A percentile compares a stretch with the other conserved stretches of the same genome.
These are phyloP conservation scores for Porites australiensis DNA, from an alignment of 64 coral and sea anemone species.

Conservation along the genomic window DNA sequence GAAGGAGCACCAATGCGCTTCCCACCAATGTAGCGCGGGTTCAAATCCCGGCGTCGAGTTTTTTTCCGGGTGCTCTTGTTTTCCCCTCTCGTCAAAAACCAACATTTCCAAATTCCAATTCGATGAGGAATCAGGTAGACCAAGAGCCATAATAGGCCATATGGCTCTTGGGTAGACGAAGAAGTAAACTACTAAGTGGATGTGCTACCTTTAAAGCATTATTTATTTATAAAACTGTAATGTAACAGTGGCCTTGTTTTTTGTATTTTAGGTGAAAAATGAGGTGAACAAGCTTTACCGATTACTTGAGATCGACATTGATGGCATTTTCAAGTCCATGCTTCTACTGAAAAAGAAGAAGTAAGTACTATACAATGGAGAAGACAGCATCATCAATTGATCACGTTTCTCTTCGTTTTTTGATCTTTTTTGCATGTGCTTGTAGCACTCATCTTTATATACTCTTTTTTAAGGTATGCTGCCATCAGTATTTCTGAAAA, in stretches of 20 bases:
- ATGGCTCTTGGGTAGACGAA: too few relatives aligned
- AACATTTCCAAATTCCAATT: too few relatives aligned
- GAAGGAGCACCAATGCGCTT: too few relatives aligned
- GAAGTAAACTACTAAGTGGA: too few relatives aligned
- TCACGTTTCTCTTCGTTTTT: not conserved
- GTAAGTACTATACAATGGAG: conserved; percentile 57
- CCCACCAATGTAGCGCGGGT: too few relatives aligned
- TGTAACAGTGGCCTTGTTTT: conserved; percentile 31
- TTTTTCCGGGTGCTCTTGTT: too few relatives aligned
- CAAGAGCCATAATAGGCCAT: too few relatives aligned
- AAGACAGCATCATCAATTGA: too few relatives aligned
- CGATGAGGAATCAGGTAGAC: too few relatives aligned
- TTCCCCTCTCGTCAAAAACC: conserved; percentile 40
- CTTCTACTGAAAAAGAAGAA: conserved; percentile 97
- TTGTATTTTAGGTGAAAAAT: conserved; percentile 81
- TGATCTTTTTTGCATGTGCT: not conserved
- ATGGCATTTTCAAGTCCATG: conserved; percentile 99
- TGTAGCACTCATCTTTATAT: not conserved
- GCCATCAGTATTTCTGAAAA: conserved; percentile 85
- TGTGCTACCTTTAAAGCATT: too few relatives aligned
- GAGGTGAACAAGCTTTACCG: conserved; percentile 99
- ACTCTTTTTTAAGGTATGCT: conserved; percentile 74
- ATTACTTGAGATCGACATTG: conserved; percentile 97
- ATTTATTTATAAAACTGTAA: too few relatives aligned
- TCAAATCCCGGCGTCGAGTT: too few relatives aligned